Evolutionary conservation across 2,888 invertebrate genomes (phyloP).

Genomic region (Apodemia mormo): DNA sequence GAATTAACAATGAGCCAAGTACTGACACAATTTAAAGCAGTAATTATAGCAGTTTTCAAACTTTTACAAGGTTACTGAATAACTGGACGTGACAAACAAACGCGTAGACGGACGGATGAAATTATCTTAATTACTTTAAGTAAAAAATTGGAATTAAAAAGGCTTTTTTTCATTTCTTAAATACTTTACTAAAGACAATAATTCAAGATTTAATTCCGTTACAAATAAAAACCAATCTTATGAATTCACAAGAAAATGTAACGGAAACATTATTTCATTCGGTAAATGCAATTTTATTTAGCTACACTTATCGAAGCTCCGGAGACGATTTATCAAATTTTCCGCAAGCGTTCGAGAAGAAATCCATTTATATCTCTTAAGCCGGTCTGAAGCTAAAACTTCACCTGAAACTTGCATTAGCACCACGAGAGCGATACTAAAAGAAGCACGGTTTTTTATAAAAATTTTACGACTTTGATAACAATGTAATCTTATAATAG

Average conservation of each 20-base stretch:
- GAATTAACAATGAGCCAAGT: not conserved
- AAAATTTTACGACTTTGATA: too few relatives aligned
- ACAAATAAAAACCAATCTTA: not conserved
- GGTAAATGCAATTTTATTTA: slow-evolving; percentile 1
- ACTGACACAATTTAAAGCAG: not conserved
- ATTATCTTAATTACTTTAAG: too few relatives aligned
- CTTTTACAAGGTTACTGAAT: too few relatives aligned
- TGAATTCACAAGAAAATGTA: slow-evolving; percentile 6
- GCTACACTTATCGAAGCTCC: slow-evolving; percentile 10
- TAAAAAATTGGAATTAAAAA: too few relatives aligned
- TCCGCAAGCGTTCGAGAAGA: slow-evolving; percentile 11
- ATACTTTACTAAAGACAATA: not conserved
- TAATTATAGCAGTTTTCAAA: too few relatives aligned
- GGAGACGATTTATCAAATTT: slow-evolving; percentile 9
- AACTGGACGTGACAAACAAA: too few relatives aligned
- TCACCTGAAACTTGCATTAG: slow-evolving; percentile 10
- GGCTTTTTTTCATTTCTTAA: too few relatives aligned
- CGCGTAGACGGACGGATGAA: too few relatives aligned
- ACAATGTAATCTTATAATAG: too few relatives aligned
- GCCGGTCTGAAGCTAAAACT: not conserved
- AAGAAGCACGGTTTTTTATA: too few relatives aligned
- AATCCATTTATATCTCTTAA: slow-evolving; percentile 15
- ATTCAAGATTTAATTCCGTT: not conserved
- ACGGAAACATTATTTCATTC: not conserved
- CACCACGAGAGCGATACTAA: not conserved